Conservation (phyloP, 2,113 vertebrate species). For the Drymodes brunneopygia region DNA sequence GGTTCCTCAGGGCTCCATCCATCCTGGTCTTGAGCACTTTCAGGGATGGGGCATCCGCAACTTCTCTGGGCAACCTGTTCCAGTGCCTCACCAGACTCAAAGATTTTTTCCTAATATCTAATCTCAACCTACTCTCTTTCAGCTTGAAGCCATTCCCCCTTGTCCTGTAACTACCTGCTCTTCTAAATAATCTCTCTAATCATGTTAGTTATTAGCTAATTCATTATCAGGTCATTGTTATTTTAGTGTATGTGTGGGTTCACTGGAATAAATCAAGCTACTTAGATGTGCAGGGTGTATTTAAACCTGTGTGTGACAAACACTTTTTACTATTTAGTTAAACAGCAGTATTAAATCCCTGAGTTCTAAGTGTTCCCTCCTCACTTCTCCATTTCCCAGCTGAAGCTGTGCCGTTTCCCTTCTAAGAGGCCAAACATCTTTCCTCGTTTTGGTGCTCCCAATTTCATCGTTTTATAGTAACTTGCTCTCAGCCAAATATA, state of each 20-base stretch:
- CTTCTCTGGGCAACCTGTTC: not conserved
- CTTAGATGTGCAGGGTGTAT: not conserved
- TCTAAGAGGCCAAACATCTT: not conserved
- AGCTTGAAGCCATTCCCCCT: not conserved
- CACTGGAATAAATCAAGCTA: not conserved
- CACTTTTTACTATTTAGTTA: not conserved
- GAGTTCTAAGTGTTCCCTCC: not conserved
- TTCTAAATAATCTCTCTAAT: not conserved
- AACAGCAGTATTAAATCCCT: not conserved
- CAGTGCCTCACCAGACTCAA: not conserved
- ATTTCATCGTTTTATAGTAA: not conserved
- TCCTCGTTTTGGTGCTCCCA: not conserved
- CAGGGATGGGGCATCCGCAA: not conserved
- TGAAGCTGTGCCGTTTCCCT: not conserved
- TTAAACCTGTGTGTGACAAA: not conserved
- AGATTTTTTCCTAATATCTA: not conserved
- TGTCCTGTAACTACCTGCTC: not conserved
- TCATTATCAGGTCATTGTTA: not conserved
- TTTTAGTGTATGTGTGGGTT: not conserved
- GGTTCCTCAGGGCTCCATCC: not conserved
- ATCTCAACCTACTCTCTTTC: not conserved
- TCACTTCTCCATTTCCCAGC: not conserved
- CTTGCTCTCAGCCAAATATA: not conserved
- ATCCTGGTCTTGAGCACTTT: not conserved
- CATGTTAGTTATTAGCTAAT: not conserved